Percentiles rank a stretch among this genome's conserved stretches.
These are phyloP conservation scores for Stenichneumon culpator DNA, from an alignment of 2,888 invertebrate species.

Conservation along the genomic window DNA sequence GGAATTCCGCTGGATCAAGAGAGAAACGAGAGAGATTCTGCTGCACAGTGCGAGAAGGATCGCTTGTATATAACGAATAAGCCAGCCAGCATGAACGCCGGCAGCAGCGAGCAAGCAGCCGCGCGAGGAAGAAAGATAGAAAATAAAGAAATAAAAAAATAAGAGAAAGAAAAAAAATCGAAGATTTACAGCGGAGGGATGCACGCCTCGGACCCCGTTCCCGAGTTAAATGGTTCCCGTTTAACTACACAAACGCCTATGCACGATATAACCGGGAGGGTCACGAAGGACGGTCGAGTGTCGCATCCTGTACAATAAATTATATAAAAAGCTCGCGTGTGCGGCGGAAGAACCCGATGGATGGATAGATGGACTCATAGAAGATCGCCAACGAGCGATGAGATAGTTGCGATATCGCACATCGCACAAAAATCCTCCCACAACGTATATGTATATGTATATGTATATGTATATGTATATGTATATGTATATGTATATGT, in stretches of 20 bases:
- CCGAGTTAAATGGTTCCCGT: constrained; percentile 67
- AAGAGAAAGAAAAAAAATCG: constrained; percentile 37
- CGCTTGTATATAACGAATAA: constrained; percentile 9
- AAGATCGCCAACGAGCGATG: constrained; percentile 10
- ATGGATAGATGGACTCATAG: constrained; percentile 5
- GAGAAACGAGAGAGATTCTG: constrained; percentile 11
- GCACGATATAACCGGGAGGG: constrained; percentile 52
- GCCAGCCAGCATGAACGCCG: background rate
- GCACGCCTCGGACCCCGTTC: constrained; percentile 41
- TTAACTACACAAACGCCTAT: constrained; percentile 58
- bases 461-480: constrained; percentile 2
- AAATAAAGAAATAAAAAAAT: constrained; percentile 46
- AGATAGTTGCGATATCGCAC: constrained; percentile 33
- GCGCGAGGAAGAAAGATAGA: constrained; percentile 14
- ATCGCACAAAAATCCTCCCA: constrained; percentile 14
- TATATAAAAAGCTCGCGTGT: constrained; percentile 56
- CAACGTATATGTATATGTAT: background rate
- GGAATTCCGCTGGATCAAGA: constrained; percentile 42
- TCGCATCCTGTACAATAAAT: constrained; percentile 70
- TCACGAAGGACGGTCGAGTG: constrained; percentile 59
- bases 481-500: background rate
- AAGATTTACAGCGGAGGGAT: constrained; percentile 60
- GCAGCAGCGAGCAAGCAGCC: background rate
- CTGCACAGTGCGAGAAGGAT: constrained; percentile 10
- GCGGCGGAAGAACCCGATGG: constrained; percentile 17